phyloP scores from a whole-genome alignment of 2,888 invertebrate genomes.

The Macaria liturata region DNA sequence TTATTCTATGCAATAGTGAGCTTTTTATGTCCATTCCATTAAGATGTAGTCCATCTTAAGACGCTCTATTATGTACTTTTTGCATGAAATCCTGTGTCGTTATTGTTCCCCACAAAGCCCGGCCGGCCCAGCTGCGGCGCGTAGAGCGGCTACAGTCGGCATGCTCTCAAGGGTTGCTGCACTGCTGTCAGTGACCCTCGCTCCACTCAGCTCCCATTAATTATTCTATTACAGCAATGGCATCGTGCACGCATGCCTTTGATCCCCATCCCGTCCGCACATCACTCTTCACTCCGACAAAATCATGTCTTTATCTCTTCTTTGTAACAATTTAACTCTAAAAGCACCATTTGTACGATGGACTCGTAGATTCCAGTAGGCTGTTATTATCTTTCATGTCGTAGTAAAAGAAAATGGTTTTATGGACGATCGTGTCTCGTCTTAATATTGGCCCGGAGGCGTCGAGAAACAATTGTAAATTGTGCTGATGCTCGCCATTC shows the following conservation, averaged over 20 bases:
- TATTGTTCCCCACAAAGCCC: conserved; percentile 16
- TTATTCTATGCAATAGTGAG: conserved; percentile 3
- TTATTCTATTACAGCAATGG: conserved; percentile 76
- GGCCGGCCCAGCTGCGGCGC: conserved; percentile 17
- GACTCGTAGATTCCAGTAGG: conserved; percentile 47
- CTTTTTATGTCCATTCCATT: background rate
- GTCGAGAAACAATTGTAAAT: conserved; percentile 19
- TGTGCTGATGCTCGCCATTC: conserved; percentile 14
- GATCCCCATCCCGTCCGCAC: conserved; percentile 60
- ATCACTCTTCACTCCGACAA: conserved; percentile 48
- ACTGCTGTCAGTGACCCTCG: conserved; percentile 65
- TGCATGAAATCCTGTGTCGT: conserved; percentile 15
- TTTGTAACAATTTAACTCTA: conserved; percentile 31
- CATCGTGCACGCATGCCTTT: conserved; percentile 64
- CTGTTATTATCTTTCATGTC: conserved; percentile 38
- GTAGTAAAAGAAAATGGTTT: conserved; percentile 25
- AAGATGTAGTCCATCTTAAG: background rate
- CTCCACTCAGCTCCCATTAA: conserved; percentile 66
- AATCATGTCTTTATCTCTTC: conserved; percentile 34
- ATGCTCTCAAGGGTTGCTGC: conserved; percentile 41
- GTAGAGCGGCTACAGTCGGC: conserved; percentile 9
- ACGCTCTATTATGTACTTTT: conserved; percentile 4
- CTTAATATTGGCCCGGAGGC: conserved; percentile 18
- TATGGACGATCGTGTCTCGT: conserved; percentile 13
- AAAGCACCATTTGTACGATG: conserved; percentile 42